Evolutionary conservation across 1,140 invertebrate genomes (phyloP).

Genomic region (Atta cephalotes): DNA sequence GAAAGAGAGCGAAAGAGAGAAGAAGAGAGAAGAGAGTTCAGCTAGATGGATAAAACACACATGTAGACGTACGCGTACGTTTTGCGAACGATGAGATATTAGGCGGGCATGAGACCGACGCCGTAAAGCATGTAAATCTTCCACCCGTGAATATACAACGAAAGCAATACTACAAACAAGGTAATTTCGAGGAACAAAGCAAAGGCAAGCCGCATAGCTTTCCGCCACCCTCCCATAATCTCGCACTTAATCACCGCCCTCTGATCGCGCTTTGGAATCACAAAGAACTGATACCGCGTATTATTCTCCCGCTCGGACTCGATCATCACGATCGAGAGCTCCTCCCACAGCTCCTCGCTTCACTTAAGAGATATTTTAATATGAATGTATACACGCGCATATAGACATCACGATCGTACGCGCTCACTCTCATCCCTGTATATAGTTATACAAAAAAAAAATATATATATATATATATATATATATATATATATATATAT

Average conservation of each 20-base stretch:
- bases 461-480: neutral
- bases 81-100: neutral
- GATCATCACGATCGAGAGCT: conserved; percentile 9
- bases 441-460: conserved; percentile 72
- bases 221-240: conserved; percentile 9
- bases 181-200: conserved; percentile 72
- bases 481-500: no score
- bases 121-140: conserved; percentile 74
- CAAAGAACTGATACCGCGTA: neutral
- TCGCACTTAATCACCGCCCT: neutral
- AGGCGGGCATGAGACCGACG: conserved; percentile 18
- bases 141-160: conserved; percentile 85
- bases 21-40: neutral
- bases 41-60: neutral
- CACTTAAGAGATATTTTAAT: conserved; percentile 73
- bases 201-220: conserved; percentile 39
- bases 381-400: conserved; percentile 63
- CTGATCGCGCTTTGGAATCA: neutral
- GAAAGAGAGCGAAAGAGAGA: neutral
- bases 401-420: conserved; percentile 25
- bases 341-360: conserved; percentile 50
- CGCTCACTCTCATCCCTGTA: conserved; percentile 26
- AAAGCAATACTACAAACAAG: conserved; percentile 86
- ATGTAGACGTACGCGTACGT: conserved; percentile 9
- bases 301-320: neutral